These are phyloP conservation scores for Tetragnatha versicolor DNA, from an alignment of 1,140 invertebrate species.

Conservation along the genomic window DNA sequence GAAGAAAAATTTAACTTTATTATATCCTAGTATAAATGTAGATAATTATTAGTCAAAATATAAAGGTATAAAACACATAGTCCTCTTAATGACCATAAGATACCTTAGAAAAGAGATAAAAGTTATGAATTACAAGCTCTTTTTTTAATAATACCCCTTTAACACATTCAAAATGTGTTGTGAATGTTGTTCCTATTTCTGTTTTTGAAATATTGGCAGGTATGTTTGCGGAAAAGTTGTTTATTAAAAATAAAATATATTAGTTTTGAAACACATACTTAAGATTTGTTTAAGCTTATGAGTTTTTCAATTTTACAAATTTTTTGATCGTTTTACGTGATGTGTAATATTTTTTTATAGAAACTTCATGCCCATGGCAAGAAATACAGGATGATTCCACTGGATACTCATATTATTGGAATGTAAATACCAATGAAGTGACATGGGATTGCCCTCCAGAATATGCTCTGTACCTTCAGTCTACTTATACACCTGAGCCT, in stretches of 20 bases:
- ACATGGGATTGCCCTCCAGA: conserved; percentile 76
- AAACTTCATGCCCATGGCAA: conserved; percentile 68
- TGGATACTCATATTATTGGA: conserved; percentile 79
- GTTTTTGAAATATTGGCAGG: not conserved
- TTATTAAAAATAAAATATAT: not conserved
- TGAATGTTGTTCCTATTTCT: not conserved
- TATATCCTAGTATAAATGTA: too few relatives aligned
- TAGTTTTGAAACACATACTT: not conserved
- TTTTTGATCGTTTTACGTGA: not conserved
- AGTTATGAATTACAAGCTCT: too few relatives aligned
- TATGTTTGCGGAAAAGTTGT: not conserved
- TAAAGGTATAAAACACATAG: too few relatives aligned
- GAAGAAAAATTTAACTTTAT: too few relatives aligned
- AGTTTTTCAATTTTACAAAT: not conserved
- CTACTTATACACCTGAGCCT: not conserved
- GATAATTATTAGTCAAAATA: too few relatives aligned
- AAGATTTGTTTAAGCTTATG: not conserved
- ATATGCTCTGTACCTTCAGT: conserved; percentile 56
- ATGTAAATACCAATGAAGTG: conserved; percentile 74
- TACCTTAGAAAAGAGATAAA: too few relatives aligned
- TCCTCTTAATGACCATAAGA: too few relatives aligned
- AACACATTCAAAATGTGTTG: too few relatives aligned
- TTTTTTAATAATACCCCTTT: too few relatives aligned
- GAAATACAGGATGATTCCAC: conserved; percentile 74
- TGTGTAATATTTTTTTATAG: not conserved